A percentile compares a stretch with the other conserved stretches of the same genome.
Conservation (phyloP, 2,797 vertebrate genomes). For the Syndactyla subalaris region DNA sequence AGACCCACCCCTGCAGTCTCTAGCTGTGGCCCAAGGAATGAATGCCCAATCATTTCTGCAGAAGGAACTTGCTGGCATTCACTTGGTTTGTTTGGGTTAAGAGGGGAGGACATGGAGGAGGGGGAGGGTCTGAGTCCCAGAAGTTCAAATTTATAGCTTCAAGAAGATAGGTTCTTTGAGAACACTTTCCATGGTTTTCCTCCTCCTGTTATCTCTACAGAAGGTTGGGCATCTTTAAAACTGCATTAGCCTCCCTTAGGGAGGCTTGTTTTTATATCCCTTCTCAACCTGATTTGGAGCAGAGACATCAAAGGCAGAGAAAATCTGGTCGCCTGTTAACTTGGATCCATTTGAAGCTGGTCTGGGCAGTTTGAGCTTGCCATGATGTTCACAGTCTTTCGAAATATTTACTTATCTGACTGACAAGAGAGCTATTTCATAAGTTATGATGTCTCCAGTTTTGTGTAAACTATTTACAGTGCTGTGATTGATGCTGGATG, state of each 20-base stretch:
- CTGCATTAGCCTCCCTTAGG: background rate
- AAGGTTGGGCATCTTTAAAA: conserved; percentile 19
- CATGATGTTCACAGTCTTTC: background rate
- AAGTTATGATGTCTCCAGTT: conserved; percentile 53
- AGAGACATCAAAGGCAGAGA: conserved; percentile 12
- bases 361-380: background rate
- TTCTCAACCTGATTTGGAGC: background rate
- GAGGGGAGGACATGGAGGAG: background rate
- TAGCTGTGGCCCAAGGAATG: background rate
- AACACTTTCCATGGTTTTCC: background rate
- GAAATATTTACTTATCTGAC: conserved; percentile 64
- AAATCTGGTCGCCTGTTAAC: background rate
- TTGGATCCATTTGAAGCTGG: conserved; percentile 2
- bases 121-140: background rate
- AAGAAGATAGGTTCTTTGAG: background rate
- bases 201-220: background rate
- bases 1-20: background rate
- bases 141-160: background rate
- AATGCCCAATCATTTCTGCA: background rate
- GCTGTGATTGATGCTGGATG: conserved; percentile 1
- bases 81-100: background rate
- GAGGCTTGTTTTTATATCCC: conserved; percentile 1
- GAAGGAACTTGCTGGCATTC: background rate
- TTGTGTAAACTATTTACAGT: conserved; percentile 58
- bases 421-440: conserved; percentile 26